Conservation (phyloP, 1,140 invertebrate genomes). For the Scaptomyza montana region DNA sequence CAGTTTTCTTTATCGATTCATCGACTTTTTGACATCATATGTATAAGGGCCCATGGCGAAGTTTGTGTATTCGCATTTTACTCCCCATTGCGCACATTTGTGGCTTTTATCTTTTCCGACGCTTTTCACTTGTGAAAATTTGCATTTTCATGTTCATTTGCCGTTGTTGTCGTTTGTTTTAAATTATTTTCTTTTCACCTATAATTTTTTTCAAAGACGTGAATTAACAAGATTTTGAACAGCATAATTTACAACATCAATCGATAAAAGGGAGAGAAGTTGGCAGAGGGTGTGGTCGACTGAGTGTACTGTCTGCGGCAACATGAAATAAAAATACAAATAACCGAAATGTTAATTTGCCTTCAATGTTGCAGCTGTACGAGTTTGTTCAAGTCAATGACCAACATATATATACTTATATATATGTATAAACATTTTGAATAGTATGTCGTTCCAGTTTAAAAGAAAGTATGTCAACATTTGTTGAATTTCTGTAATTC, state of each 20-base stretch:
- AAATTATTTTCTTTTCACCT: not conserved
- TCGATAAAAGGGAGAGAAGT: not conserved
- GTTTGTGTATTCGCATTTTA: constrained; percentile 51
- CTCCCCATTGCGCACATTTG: constrained; percentile 48
- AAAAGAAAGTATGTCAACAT: not conserved
- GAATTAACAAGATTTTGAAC: constrained; percentile 49
- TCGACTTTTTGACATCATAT: constrained; percentile 36
- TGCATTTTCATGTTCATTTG: constrained; percentile 57
- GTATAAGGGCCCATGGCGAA: not conserved
- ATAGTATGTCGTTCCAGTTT: not conserved
- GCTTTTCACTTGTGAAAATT: constrained; percentile 65
- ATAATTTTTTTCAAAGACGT: constrained; percentile 21
- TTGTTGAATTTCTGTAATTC: not conserved
- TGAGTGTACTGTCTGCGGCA: not conserved
- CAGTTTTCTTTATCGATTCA: constrained; percentile 27
- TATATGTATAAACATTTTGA: no score
- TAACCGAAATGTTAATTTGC: not conserved
- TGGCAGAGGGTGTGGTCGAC: not conserved
- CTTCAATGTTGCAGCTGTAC: not conserved
- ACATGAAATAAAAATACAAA: constrained; percentile 9
- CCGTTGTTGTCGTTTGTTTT: constrained; percentile 25
- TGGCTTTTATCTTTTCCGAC: constrained; percentile 70
- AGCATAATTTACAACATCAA: constrained; percentile 40
- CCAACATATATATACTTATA: no score
- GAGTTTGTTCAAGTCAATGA: not conserved